Evolutionary conservation across 1,140 invertebrate species (phyloP).

Genomic region (Diabrotica undecimpunctata): DNA sequence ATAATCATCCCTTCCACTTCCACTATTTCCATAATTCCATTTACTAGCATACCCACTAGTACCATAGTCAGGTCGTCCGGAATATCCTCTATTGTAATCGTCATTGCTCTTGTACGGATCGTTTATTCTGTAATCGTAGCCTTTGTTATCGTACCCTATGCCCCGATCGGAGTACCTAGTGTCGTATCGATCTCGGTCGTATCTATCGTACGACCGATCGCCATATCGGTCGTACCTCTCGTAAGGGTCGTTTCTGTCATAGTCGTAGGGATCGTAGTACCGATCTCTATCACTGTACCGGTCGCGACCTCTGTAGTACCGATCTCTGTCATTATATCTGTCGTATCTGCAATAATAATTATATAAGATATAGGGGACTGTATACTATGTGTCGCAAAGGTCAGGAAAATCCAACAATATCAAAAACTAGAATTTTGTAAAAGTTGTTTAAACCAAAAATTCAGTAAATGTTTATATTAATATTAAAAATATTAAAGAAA

Average conservation of each 20-base stretch:
- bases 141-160: conserved; percentile 39
- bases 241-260: background rate
- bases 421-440: too few species aligned
- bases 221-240: conserved; percentile 11
- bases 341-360: background rate
- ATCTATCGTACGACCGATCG: conserved; percentile 2
- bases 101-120: background rate
- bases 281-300: conserved; percentile 10
- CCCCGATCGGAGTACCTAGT: conserved; percentile 19
- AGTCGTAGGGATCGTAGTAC: conserved; percentile 4
- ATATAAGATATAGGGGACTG: too few species aligned
- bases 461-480: too few species aligned
- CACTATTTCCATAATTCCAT: conserved; percentile 35
- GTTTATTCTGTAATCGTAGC: conserved; percentile 37
- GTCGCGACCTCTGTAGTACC: conserved; percentile 5
- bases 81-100: conserved; percentile 48
- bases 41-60: conserved; percentile 42
- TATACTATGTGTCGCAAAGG: too few species aligned
- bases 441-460: too few species aligned
- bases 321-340: conserved; percentile 7
- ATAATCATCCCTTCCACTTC: conserved; percentile 14
- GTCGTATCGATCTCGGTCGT: conserved; percentile 9
- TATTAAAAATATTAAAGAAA: too few species aligned
- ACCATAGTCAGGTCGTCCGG: conserved; percentile 48
- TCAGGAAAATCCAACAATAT: too few species aligned